Evolutionary conservation across 2,888 invertebrate genomes (phyloP).

Genomic region (Xestobium rufovillosum): DNA sequence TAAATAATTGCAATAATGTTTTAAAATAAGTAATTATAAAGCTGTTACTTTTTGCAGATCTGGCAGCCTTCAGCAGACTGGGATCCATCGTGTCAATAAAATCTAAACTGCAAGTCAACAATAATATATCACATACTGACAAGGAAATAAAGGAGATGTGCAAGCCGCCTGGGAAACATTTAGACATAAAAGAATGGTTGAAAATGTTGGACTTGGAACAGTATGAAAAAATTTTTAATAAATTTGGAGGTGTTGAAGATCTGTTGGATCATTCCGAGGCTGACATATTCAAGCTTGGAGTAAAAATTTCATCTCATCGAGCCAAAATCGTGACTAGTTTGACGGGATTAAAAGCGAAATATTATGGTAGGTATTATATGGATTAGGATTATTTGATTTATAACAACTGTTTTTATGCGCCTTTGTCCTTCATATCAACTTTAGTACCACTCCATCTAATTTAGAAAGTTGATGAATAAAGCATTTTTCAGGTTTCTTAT

Average conservation of each 20-base stretch:
- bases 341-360: conserved; percentile 55
- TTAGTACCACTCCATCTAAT: too few species aligned
- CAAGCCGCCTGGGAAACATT: conserved; percentile 38
- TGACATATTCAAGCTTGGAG: conserved; percentile 53
- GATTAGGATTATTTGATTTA: too few species aligned
- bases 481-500: too few species aligned
- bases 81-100: conserved; percentile 36
- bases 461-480: too few species aligned
- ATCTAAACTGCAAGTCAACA: conserved; percentile 25
- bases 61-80: too few species aligned
- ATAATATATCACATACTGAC: conserved; percentile 8
- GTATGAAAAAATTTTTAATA: conserved; percentile 47
- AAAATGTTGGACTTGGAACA: conserved; percentile 52
- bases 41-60: too few species aligned
- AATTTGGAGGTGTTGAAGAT: conserved; percentile 52
- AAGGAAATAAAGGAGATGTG: conserved; percentile 19
- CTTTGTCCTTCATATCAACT: too few species aligned
- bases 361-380: conserved; percentile 49
- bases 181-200: conserved; percentile 53
- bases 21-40: too few species aligned
- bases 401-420: too few species aligned
- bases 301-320: conserved; percentile 56
- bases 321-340: conserved; percentile 58
- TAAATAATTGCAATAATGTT: too few species aligned
- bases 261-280: conserved; percentile 50